Evolutionary conservation across 2,113 vertebrate species (phyloP).

Genomic region (Hippocampus zosterae): DNA sequence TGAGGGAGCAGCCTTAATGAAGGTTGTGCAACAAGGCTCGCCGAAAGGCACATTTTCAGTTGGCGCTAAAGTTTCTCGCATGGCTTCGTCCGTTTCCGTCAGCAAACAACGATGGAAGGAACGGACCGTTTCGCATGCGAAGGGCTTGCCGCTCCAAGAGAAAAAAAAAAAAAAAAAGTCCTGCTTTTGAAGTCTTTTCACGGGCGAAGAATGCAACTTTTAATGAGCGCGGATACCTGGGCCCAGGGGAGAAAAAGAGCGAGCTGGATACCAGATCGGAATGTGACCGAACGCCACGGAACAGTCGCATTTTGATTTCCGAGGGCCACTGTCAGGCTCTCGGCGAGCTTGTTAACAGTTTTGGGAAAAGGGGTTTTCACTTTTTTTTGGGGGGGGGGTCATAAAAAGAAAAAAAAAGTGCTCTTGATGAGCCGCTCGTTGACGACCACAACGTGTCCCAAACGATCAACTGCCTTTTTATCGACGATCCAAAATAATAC

Average conservation of each 20-base stretch:
- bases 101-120: constrained; percentile 65
- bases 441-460: too few species aligned
- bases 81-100: constrained; percentile 43
- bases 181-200: constrained; percentile 46
- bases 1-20: constrained; percentile 3
- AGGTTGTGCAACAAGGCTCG: constrained; percentile 2
- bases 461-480: too few species aligned
- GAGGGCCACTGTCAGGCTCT: constrained; percentile 47
- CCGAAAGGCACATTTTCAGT: constrained; percentile 14
- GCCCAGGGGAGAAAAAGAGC: constrained; percentile 19
- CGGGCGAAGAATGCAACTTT: constrained; percentile 47
- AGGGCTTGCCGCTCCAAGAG: constrained; percentile 64
- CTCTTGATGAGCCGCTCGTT: background rate
- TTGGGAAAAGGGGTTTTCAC: constrained; percentile 16
- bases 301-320: constrained; percentile 47
- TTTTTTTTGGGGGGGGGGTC: constrained; percentile 51
- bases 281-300: constrained; percentile 27
- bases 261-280: constrained; percentile 13
- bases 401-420: background rate
- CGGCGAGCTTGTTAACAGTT: constrained; percentile 48
- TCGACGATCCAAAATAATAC: too few species aligned
- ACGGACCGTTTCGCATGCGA: constrained; percentile 67
- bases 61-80: constrained; percentile 13
- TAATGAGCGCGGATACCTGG: constrained; percentile 52
- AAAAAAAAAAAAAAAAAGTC: constrained; percentile 65